Percentiles rank a stretch among this genome's conserved stretches.
These are phyloP conservation scores for Drosophila hawaiiensis DNA, from an alignment of 2,888 invertebrate genomes.

Conservation along the genomic window DNA sequence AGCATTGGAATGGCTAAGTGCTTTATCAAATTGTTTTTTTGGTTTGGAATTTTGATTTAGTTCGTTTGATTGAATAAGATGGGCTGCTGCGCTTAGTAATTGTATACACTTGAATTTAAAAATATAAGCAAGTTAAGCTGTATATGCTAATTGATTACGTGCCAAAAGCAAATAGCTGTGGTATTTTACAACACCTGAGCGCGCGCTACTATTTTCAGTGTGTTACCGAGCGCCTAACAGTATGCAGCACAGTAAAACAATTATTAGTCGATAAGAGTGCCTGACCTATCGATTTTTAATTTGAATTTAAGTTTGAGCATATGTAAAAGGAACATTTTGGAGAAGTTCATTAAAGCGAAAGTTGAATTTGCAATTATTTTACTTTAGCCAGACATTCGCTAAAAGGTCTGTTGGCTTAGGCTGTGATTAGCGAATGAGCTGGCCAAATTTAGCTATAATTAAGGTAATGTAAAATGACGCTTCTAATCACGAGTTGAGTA, in stretches of 20 bases:
- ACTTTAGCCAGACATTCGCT: conserved; percentile 4
- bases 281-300: background rate
- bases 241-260: background rate
- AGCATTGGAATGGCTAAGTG: background rate
- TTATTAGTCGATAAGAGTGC: background rate
- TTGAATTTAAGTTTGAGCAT: background rate
- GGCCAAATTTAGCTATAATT: conserved; percentile 38
- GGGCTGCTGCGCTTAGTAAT: background rate
- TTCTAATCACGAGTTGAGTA: conserved; percentile 26
- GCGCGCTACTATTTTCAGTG: background rate
- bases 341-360: conserved; percentile 2
- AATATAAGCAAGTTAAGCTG: too few species aligned
- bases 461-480: conserved; percentile 34
- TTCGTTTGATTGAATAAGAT: background rate
- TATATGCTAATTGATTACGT: background rate
- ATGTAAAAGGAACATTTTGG: background rate
- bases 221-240: background rate
- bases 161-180: background rate
- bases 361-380: conserved; percentile 1
- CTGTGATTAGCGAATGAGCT: conserved; percentile 32
- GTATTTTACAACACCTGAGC: background rate
- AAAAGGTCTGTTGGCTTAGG: conserved; percentile 21
- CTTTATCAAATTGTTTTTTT: background rate
- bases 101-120: background rate
- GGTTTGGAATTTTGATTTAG: background rate